Base-by-base conservation (phyloP, 2,888 invertebrate genomes). In the Pheosia gnoma region DNA sequence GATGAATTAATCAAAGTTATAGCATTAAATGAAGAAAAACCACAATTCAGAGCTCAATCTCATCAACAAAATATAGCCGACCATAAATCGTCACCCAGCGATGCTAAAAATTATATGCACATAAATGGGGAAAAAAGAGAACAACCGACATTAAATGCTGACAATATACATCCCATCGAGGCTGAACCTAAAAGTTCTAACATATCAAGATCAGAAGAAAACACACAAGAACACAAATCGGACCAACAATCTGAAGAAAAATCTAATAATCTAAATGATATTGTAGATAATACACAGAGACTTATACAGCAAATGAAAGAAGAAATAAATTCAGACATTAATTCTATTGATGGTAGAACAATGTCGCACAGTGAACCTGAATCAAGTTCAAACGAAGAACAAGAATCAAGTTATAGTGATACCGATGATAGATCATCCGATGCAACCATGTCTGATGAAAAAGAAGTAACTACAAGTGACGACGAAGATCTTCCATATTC, bases 301-400 rank as follows among this genome's bases (percentile, higher is more conserved):
- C 78, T 95, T 53, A 95, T 95, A 66, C 95, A 95, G 70, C 95
- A 95, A 85, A 95, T 95, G 95, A 95, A 94, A 79, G 94, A 95
- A 74, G 95, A 95, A 90, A 95, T 95, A 49, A 94, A 94, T 81
- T 93, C 91, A 39, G 94, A 94, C 76, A 95, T 95, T 73, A 95
- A 94, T 77, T 93, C 91, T n/a, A 82, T 90, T 43, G 88, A 88
- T 67, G 89, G 85, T 38, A 83, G 83, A 64, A 92, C 91, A 64
- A 87, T 91, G 13, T 93, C 92, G 61, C 91, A 90, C 59, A 94
- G 94, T 72, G 94, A 94, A 74, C 87, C 88, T 43, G 94, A 94
- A 70, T 91, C 91, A 53, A 90, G 90, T 66, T 68, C 69, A 59
- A 89, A 91, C 43, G 86, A 92, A 67, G 89, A 93, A 70, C 86